Base-by-base conservation (phyloP, 2,113 vertebrate genomes). In the Sterrhoptilus dennistouni region DNA sequence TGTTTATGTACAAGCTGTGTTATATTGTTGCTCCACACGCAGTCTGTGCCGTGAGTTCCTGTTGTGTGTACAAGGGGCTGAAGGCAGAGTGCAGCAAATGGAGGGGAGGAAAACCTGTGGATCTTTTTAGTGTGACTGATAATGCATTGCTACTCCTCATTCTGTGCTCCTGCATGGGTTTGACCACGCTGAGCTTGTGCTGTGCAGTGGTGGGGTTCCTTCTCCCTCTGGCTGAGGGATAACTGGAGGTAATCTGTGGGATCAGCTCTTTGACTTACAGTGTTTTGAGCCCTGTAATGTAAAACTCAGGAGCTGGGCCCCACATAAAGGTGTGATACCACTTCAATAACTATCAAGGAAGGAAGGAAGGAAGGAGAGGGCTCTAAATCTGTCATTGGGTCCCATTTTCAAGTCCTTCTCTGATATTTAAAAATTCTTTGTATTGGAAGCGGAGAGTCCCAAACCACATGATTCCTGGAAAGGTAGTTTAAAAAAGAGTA, bases 11-110 rank as follows among this genome's bases (percentile, higher is more conserved):
- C 40, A 35, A 9, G 20, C 60, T 57, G 28, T 20, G 8, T 69
- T 28, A 1, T 3, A 0, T 5, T 18, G 52, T 8, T 14, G 6
- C 33, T 44, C 2, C 1, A 16, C 20, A 4, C 17, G n/a, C 0
- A 0, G 11, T 11, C 9, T 4, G 0, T 1, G 5, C 29, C 9
- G 2, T n/a, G 9, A 14, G 23, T 33, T 64, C 59, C 56, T 63
- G 22, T 18, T 1, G 2, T 16, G 6, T 2, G 31, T 10, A 3
- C 4, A 2, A 23, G 69, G 81, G 31, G 24, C 31, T 65, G 53
- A 42, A 57, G 33, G 38, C 20, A 4, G 12, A 22, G 21, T 0
- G 9, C 11, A n/a, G 76, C 31, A 54, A 57, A n/a, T 1, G 14
- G 50, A 71, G 36, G 60, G 59, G 5, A 22, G 17, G 18, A 61